Evolutionary conservation across 1,140 invertebrate species (phyloP).

Genomic region (Eulimnadia texana): DNA sequence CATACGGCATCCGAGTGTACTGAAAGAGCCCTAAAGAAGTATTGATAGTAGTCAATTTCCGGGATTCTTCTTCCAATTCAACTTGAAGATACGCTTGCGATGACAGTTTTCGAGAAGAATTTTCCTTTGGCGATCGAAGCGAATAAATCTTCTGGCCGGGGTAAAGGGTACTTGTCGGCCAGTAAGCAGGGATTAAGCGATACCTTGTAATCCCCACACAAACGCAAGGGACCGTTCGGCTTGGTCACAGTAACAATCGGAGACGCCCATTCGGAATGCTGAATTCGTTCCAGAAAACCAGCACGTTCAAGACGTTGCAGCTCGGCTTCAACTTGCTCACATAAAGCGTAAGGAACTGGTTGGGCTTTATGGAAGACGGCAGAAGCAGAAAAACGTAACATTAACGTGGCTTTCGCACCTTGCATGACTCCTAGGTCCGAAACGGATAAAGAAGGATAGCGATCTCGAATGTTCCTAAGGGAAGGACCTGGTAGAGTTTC

Average conservation of each 20-base stretch:
- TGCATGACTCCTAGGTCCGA: neutral
- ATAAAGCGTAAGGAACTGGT: constrained; percentile 28
- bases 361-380: constrained; percentile 25
- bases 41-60: constrained; percentile 24
- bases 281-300: constrained; percentile 27
- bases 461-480: neutral
- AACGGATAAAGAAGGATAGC: neutral
- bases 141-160: constrained; percentile 27
- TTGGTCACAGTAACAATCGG: constrained; percentile 35
- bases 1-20: constrained; percentile 8
- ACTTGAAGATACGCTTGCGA: constrained; percentile 26
- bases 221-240: constrained; percentile 28
- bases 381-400: neutral
- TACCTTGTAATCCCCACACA: constrained; percentile 32
- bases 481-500: neutral
- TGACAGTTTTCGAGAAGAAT: constrained; percentile 26
- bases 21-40: constrained; percentile 16
- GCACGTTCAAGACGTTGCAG: constrained; percentile 18
- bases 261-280: constrained; percentile 31
- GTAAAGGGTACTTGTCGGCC: constrained; percentile 25
- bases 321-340: constrained; percentile 2
- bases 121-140: constrained; percentile 21
- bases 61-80: constrained; percentile 22
- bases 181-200: constrained; percentile 28
- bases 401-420: neutral